Percentiles rank a stretch among this genome's conserved stretches.
Conservation (phyloP, 1,140 invertebrate species). For the Hylaeus anthracinus region DNA sequence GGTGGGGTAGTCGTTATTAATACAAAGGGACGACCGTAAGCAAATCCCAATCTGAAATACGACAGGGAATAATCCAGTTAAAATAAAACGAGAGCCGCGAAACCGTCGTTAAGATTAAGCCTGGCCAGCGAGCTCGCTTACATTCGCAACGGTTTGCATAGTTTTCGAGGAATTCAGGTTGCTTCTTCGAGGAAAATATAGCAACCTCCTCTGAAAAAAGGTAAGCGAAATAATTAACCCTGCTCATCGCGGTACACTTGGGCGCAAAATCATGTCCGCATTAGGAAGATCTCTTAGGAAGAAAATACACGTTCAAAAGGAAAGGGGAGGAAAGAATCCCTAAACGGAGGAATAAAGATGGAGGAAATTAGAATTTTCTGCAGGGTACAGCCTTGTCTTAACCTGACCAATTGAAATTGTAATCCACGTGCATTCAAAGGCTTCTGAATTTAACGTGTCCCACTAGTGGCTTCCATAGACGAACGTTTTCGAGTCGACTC, state of each 20-base stretch:
- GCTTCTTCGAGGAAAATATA: conserved; percentile 28
- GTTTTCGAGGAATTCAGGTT: conserved; percentile 39
- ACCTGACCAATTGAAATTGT: not conserved
- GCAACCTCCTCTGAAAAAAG: conserved; percentile 29
- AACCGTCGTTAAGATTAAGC: conserved; percentile 60
- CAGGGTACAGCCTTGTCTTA: not conserved
- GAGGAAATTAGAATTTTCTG: not conserved
- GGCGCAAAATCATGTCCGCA: conserved; percentile 50
- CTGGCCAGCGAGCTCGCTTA: conserved; percentile 32
- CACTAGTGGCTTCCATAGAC: no score
- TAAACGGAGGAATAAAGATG: not conserved
- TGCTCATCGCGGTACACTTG: conserved; percentile 52
- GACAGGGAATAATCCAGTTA: conserved; percentile 74
- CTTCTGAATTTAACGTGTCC: no score
- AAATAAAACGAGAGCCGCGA: conserved; percentile 67
- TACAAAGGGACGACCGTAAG: conserved; percentile 70
- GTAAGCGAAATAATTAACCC: conserved; percentile 60
- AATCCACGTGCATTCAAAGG: not conserved
- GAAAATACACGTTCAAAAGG: not conserved
- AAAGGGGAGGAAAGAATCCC: conserved; percentile 14
- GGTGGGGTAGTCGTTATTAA: conserved; percentile 69
- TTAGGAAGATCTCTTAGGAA: conserved; percentile 17
- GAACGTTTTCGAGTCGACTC: not conserved
- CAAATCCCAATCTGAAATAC: conserved; percentile 78
- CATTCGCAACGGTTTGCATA: conserved; percentile 43